Conservation (phyloP, 2,797 vertebrate species). For the Benthosema pterotum region DNA sequence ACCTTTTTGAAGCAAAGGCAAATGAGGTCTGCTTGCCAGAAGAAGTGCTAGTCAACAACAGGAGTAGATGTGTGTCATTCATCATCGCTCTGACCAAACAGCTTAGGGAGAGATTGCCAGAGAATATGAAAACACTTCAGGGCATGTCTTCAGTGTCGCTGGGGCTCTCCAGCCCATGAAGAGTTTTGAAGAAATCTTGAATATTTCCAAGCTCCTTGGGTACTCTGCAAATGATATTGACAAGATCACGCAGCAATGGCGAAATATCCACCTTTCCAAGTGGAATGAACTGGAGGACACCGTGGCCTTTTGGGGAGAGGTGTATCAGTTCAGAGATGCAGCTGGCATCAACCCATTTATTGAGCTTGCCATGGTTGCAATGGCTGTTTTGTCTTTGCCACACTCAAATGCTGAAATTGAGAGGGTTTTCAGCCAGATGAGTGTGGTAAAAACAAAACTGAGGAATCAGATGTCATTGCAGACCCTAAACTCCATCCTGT, state of each 20-base stretch:
- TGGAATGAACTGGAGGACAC: not conserved
- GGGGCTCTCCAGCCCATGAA: no score
- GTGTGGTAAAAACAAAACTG: slow-evolving; percentile 11
- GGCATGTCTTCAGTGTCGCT: slow-evolving; percentile 4
- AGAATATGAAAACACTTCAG: slow-evolving; percentile 8
- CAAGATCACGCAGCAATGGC: slow-evolving; percentile 1
- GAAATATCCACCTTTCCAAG: not conserved
- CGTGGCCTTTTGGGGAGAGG: not conserved
- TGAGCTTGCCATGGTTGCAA: not conserved
- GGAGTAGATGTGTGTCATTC: not conserved
- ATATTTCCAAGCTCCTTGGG: not conserved
- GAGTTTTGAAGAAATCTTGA: no score
- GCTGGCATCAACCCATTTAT: not conserved
- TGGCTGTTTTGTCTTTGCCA: not conserved
- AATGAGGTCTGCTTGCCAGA: no score
- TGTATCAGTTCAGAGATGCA: not conserved
- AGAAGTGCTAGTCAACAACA: no score
- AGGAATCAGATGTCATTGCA: slow-evolving; percentile 12
- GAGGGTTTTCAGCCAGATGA: slow-evolving; percentile 18
- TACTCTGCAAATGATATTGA: not conserved
- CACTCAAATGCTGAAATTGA: slow-evolving; percentile 6
- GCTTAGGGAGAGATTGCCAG: not conserved
- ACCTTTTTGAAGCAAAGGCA: no score
- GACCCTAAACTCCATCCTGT: slow-evolving; percentile 18
- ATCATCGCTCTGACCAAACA: not conserved